Base-by-base conservation (phyloP, 2,113 vertebrate genomes). In the Hyperopisus bebe region DNA sequence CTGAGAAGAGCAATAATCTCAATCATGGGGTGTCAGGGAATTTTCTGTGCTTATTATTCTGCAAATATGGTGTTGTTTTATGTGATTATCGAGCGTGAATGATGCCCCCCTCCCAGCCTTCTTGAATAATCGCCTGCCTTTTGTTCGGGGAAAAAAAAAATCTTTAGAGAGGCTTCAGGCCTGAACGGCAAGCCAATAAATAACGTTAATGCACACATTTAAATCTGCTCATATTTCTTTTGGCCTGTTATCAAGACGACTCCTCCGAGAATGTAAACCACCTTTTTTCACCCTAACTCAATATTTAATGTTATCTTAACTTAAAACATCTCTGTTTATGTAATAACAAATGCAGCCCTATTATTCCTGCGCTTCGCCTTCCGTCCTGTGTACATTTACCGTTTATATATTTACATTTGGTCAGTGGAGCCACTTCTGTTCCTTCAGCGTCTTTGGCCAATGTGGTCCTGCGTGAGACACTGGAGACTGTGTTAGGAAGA, bases 11-110 rank as follows among this genome's bases (percentile, higher is more conserved):
- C 94, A 96, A 96, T 96, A 97, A 94, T 96, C 96, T 95, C 96
- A 96, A 97, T 98, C 95, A 94, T 93, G 92, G 96, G 97, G 96
- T 96, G 97, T 98, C 96, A 94, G 96, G 96, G 97, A 98, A 98
- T 96, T 94, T 96, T 97, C 96, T 96, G 96, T 96, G 96, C 97
- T 98, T 98, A 98, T 97, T 97, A 98, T 96, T 97, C 96, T 95
- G 97, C 97, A 97, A 98, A 98, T 97, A 97, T 95, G 96, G 94
- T 94, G 94, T 95, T 95, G 95, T 97, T 98, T 98, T 97, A 97
- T 97, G 97, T 94, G 93, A 97, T 98, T 97, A 98, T 97, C 96
- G 95, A 95, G 93, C 93, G 91, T 92, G 94, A 94, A 94, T 96
- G 94, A 96, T 96, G 95, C 94, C 94, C 94, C 94, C 93, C 95